Conservation (phyloP, 2,888 invertebrate genomes). For the Sinopyrophorus schimmeli region DNA sequence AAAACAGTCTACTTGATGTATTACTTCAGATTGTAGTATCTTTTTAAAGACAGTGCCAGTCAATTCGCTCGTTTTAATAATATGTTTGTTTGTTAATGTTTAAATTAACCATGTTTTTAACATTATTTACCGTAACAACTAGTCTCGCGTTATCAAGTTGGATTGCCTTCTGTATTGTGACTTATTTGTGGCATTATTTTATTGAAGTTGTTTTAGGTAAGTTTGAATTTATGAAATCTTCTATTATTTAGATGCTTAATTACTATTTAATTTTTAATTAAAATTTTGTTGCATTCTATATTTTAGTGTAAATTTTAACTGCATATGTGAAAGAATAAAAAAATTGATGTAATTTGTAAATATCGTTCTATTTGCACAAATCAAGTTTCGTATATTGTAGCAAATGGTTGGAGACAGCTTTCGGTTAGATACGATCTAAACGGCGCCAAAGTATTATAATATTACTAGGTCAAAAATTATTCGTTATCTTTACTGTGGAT, state of each 20-base stretch:
- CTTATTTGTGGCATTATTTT: constrained; percentile 58
- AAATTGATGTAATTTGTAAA: too few relatives aligned
- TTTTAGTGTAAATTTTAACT: too few relatives aligned
- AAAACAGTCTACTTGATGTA: constrained; percentile 4
- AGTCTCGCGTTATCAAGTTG: constrained; percentile 47
- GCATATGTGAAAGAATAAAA: too few relatives aligned
- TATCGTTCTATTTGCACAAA: too few relatives aligned
- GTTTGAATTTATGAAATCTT: constrained; percentile 46
- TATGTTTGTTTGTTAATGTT: constrained; percentile 13
- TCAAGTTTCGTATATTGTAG: too few relatives aligned
- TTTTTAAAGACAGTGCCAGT: background rate
- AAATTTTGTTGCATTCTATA: too few relatives aligned
- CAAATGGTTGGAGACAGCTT: too few relatives aligned
- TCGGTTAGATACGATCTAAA: too few relatives aligned
- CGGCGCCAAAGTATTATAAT: too few relatives aligned
- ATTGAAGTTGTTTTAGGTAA: constrained; percentile 66
- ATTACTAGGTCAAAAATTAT: too few relatives aligned
- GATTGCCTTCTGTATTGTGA: constrained; percentile 47
- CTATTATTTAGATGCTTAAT: background rate
- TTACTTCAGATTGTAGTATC: background rate
- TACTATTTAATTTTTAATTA: background rate
- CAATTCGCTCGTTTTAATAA: background rate
- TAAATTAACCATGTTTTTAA: constrained; percentile 45
- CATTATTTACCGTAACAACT: constrained; percentile 38
- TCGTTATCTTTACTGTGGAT: too few relatives aligned